These are phyloP conservation scores for Pseudopipra pipra DNA, from an alignment of 2,113 vertebrate genomes.

Conservation along the genomic window DNA sequence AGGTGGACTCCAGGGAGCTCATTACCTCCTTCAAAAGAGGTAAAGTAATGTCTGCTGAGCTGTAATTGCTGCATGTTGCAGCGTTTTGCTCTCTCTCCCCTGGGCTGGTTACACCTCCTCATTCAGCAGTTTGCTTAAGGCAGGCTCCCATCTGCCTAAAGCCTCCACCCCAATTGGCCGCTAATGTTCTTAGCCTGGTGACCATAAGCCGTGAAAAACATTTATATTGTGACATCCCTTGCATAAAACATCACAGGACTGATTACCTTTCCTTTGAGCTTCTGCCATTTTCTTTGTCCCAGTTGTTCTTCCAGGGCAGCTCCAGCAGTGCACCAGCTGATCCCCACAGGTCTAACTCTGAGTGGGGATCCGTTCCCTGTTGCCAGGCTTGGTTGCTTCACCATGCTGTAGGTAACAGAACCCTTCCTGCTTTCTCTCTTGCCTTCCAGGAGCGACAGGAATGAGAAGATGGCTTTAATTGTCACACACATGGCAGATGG, in stretches of 20 bases:
- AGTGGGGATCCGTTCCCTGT: background rate
- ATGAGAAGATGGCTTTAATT: background rate
- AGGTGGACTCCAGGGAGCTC: background rate
- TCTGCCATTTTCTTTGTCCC: background rate
- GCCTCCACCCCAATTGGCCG: background rate
- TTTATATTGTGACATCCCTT: background rate
- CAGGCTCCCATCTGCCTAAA: background rate
- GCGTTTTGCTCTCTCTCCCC: background rate
- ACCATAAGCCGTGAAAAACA: accelerated
- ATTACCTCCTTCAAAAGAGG: background rate
- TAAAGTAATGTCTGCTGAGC: background rate
- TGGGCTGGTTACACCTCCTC: background rate
- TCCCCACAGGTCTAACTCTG: accelerated
- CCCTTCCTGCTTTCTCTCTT: background rate
- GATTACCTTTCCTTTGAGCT: background rate
- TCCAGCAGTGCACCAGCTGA: accelerated
- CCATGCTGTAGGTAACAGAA: background rate
- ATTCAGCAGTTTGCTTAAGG: background rate
- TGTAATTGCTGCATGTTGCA: background rate
- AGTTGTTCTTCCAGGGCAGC: background rate
- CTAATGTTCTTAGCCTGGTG: accelerated
- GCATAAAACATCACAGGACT: accelerated
- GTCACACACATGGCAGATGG: background rate
- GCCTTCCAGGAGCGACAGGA: accelerated
- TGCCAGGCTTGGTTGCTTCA: background rate